phyloP scores from a whole-genome alignment of 2,113 vertebrate genomes.

The Delphinus delphis region DNA sequence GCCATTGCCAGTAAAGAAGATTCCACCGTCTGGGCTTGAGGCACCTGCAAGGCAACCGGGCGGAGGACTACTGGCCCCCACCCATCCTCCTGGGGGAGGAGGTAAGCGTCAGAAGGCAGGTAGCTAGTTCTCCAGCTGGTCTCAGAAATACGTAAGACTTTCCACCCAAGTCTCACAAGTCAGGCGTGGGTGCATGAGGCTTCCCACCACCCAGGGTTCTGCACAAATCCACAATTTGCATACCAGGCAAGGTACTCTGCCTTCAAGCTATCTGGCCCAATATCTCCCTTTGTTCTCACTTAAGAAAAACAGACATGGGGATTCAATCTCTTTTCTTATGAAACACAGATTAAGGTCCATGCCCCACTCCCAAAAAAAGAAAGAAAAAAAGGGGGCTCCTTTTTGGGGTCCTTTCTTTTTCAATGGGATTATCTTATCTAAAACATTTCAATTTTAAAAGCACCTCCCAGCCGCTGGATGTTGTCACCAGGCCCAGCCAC shows the following conservation, averaged over 20 bases:
- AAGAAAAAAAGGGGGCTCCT: background rate
- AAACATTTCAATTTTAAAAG: background rate
- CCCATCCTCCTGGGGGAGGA: background rate
- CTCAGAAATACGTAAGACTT: background rate
- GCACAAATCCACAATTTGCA: background rate
- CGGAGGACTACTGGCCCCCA: background rate
- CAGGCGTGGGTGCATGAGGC: background rate
- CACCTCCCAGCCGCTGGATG: background rate
- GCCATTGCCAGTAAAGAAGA: background rate
- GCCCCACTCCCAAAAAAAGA: background rate
- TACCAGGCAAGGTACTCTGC: background rate
- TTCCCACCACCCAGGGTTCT: background rate
- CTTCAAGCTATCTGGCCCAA: background rate
- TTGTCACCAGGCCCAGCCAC: background rate
- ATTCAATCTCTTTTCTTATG: background rate
- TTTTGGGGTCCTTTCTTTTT: background rate
- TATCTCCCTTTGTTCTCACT: background rate
- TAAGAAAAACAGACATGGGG: background rate
- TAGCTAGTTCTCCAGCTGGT: background rate
- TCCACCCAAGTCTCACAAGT: background rate
- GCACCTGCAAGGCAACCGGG: background rate
- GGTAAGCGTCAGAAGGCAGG: background rate
- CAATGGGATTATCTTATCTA: background rate
- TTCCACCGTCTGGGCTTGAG: background rate
- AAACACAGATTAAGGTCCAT: background rate